Base-by-base conservation (phyloP, 2,113 vertebrate species). In the Lepus americanus region DNA sequence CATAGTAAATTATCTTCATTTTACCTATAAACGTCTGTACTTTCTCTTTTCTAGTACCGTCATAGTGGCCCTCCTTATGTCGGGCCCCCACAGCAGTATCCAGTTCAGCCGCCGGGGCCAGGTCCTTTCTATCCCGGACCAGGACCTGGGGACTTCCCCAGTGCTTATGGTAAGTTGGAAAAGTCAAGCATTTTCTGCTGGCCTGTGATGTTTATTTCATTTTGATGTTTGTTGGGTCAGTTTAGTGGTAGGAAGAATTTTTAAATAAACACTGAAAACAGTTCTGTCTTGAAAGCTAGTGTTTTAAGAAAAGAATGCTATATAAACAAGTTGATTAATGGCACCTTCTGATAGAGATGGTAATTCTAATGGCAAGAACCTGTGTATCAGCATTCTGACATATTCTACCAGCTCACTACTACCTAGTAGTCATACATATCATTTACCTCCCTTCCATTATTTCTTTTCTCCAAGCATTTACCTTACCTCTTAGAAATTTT, bases 101-200 rank as follows among this genome's bases (percentile, higher is more conserved):
- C 99, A 8, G 99, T 99, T 79, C 99, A 99, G 80, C 99, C 99
- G 0, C 99, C 99, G 0, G 99, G 99, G 55, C 99, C 99, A 5
- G 98, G 99, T 95, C 99, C 99, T 84, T 99, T 99, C 92, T 99
- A 99, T 95, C 99, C 99, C 78, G 99, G 99, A 80, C 99, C 99
- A 5, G 99, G 99, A 74, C 99, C 99, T 74, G 99, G 99, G 96
- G 99, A 99, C 87, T 99, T 99, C 97, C 98, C 99, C 67, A 97
- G 98, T 94, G 99, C 99, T 92, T 99, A 99, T 0, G 99, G 99
- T 99, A 96, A 99, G 99, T 96, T 61, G 80, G 49, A 61, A 78
- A 92, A 55, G n/a, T 39, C 17, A 53, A 20, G 36, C 36, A 13
- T 0, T 44, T 80, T 69, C 29, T 95, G n/a, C 33, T 53, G 8